Evolutionary conservation across 2,888 invertebrate species (phyloP).

Genomic region (Frankliniella fusca): DNA sequence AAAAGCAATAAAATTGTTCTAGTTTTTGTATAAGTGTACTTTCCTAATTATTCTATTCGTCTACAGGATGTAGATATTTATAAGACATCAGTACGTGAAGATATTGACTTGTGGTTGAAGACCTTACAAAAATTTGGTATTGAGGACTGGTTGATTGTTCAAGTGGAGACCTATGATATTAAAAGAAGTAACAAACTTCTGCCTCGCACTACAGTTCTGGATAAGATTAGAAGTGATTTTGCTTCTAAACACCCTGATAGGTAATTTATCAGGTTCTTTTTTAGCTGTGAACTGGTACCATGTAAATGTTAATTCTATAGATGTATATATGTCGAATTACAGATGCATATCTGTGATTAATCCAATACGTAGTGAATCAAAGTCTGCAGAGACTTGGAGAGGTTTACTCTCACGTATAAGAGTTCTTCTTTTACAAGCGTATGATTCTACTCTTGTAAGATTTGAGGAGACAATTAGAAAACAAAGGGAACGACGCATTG

Average conservation of each 20-base stretch:
- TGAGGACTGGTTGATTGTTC: conserved; percentile 88
- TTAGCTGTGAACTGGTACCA: conserved; percentile 9
- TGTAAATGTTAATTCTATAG: not conserved
- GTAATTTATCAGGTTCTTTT: conserved; percentile 44
- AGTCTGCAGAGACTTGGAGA: conserved; percentile 87
- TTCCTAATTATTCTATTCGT: conserved; percentile 14
- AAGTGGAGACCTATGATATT: conserved; percentile 88
- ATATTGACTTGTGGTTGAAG: conserved; percentile 83
- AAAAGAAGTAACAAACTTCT: conserved; percentile 87
- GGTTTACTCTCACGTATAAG: conserved; percentile 77
- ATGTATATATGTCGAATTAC: conserved; percentile 48
- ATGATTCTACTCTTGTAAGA: conserved; percentile 76
- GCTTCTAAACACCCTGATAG: conserved; percentile 78
- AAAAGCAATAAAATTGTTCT: conserved; percentile 1
- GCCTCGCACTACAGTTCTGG: conserved; percentile 86
- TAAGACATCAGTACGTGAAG: conserved; percentile 80
- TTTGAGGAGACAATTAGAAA: conserved; percentile 88
- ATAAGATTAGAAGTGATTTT: conserved; percentile 92
- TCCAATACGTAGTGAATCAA: conserved; percentile 82
- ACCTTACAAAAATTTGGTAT: conserved; percentile 69
- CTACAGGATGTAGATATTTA: conserved; percentile 87
- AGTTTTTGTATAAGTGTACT: conserved; percentile 8
- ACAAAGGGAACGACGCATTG: conserved; percentile 84
- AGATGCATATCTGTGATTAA: conserved; percentile 88
- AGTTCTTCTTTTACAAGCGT: conserved; percentile 77